These are phyloP conservation scores for Theristicus caerulescens DNA, from an alignment of 2,113 vertebrate species.

Conservation along the genomic window DNA sequence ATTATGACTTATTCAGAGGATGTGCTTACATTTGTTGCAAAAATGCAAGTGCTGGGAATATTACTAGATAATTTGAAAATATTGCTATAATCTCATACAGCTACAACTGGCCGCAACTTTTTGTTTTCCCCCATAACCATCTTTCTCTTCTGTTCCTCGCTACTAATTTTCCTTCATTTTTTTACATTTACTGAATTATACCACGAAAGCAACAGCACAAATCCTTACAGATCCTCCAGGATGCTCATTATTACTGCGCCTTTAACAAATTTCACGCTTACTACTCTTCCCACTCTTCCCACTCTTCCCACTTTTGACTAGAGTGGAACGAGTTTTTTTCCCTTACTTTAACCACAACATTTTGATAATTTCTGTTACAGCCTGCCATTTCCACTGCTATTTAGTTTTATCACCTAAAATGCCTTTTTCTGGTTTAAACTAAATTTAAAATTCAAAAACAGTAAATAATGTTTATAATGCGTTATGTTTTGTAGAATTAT, in stretches of 20 bases:
- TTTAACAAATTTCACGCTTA: neutral
- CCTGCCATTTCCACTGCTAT: neutral
- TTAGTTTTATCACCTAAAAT: neutral
- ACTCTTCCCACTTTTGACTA: neutral
- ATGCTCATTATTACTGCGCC: neutral
- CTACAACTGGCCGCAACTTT: neutral
- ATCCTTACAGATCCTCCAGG: neutral
- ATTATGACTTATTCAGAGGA: neutral
- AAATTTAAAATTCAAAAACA: neutral
- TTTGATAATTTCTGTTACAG: neutral
- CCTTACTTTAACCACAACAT: neutral
- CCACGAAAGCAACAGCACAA: neutral
- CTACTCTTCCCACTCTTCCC: neutral
- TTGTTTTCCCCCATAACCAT: neutral
- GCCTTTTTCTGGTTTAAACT: neutral
- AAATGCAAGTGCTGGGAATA: neutral
- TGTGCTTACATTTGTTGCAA: neutral
- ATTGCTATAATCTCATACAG: neutral
- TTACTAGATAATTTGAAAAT: neutral
- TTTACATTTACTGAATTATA: neutral
- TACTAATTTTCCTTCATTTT: neutral
- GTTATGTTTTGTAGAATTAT: neutral
- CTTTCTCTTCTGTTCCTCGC: neutral
- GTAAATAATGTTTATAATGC: neutral
- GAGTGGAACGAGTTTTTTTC: neutral